These are phyloP conservation scores for Aythya fuligula DNA, from an alignment of 2,797 vertebrate genomes.

Conservation along the genomic window DNA sequence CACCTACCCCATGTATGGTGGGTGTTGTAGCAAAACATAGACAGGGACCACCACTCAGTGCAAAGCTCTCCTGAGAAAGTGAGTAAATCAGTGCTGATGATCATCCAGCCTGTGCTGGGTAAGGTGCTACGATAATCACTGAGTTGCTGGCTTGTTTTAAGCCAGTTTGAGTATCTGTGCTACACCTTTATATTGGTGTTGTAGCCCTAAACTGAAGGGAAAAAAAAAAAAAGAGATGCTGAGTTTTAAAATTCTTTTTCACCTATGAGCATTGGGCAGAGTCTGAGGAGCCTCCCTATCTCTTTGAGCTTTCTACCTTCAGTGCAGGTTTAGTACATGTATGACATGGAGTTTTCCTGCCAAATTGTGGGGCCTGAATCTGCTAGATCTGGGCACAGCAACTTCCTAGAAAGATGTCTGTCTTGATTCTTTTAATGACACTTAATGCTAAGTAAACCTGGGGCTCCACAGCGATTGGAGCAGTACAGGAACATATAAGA, in stretches of 20 bases:
- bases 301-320: not conserved
- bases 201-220: not conserved
- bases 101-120: not conserved
- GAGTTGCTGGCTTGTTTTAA: not conserved
- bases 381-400: not conserved
- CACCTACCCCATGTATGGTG: not conserved
- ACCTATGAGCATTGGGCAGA: not conserved
- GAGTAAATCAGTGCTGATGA: not conserved
- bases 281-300: not conserved
- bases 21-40: not conserved
- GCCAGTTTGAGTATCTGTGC: not conserved
- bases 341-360: not conserved
- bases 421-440: not conserved
- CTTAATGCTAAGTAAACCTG: not conserved
- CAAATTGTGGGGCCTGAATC: not conserved
- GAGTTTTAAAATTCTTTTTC: not conserved
- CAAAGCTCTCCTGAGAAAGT: not conserved
- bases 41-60: not conserved
- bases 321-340: not conserved
- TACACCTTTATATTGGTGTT: not conserved
- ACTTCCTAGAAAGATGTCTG: not conserved
- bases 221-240: not conserved
- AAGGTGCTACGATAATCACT: accelerated
- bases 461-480: not conserved
- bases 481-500: not conserved